Conservation (phyloP, 2,888 invertebrate genomes). For the Gastracanthus pulcherrimus region DNA sequence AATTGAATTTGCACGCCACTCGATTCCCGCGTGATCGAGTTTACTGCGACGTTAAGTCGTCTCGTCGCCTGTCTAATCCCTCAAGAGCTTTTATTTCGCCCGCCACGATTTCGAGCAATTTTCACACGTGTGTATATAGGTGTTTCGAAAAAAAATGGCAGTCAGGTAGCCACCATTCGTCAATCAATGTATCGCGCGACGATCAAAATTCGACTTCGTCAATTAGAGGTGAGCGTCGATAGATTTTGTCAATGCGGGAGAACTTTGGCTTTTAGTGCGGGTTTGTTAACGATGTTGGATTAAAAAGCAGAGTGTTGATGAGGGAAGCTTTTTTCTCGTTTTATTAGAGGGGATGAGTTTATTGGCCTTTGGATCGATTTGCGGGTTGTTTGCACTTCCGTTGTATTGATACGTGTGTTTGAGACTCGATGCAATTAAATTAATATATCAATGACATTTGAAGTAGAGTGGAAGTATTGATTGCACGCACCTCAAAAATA, state of each 20-base stretch:
- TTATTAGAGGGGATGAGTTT: neutral
- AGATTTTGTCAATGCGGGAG: neutral
- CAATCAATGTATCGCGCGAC: neutral
- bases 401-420: neutral
- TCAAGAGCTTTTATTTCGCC: neutral
- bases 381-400: neutral
- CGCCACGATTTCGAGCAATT: neutral
- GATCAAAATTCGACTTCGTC: neutral
- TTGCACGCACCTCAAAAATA: too few relatives aligned
- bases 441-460: too few relatives aligned
- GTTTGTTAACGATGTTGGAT: neutral
- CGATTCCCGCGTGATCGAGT: constrained; percentile 23
- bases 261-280: neutral
- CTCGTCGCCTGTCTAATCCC: constrained; percentile 1
- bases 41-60: constrained; percentile 25
- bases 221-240: neutral
- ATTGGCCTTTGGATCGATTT: neutral
- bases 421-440: neutral
- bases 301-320: neutral
- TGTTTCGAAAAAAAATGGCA: neutral
- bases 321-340: neutral
- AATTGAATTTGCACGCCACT: constrained; percentile 37
- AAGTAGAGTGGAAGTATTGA: too few relatives aligned
- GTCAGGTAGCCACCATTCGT: neutral
- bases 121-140: neutral